phyloP scores from a whole-genome alignment of 2,797 vertebrate species.

The Spinus olivaceus region DNA sequence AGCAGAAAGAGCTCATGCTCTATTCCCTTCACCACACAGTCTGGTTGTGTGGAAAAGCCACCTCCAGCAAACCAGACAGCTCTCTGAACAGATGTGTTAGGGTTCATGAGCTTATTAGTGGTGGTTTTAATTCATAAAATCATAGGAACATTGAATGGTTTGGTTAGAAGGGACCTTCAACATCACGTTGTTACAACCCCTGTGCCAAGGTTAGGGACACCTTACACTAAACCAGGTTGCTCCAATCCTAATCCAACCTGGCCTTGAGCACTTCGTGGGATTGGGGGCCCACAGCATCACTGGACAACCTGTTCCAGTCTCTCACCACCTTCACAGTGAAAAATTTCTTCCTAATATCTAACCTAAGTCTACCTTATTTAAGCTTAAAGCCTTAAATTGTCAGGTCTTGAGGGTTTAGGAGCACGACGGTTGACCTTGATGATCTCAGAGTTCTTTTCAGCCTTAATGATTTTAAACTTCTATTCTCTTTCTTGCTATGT shows the following conservation, averaged over 20 bases:
- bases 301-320: neutral
- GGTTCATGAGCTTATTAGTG: neutral
- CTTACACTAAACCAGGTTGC: too few relatives aligned
- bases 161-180: neutral
- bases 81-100: rapidly evolving
- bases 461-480: neutral
- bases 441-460: neutral
- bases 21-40: rapidly evolving
- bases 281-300: neutral
- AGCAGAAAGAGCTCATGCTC: neutral
- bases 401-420: neutral
- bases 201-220: neutral
- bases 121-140: neutral
- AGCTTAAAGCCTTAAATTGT: neutral
- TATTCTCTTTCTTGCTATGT: neutral
- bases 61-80: neutral
- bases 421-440: neutral
- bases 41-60: neutral
- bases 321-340: neutral
- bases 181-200: neutral
- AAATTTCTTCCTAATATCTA: neutral
- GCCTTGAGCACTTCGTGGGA: neutral
- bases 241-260: neutral
- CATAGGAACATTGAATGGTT: neutral
- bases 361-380: neutral